A percentile compares a stretch with the other conserved stretches of the same genome.
phyloP scores from a whole-genome alignment of 2,113 vertebrate species.

The Poeciliopsis occidentalis region DNA sequence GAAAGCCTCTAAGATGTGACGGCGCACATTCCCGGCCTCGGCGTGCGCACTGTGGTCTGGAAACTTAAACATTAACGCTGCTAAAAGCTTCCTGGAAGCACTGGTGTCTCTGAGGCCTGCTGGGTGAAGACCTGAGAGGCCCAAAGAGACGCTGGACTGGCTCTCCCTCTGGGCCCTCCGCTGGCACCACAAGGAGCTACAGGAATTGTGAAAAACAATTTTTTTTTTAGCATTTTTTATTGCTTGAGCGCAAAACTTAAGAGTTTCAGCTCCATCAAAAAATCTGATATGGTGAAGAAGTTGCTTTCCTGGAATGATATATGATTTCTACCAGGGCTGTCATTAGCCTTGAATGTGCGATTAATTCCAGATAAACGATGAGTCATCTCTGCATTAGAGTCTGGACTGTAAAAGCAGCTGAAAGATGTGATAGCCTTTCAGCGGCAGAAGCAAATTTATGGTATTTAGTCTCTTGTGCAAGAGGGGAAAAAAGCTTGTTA shows the following conservation, averaged over 20 bases:
- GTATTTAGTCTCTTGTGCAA: not conserved
- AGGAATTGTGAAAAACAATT: constrained; percentile 25
- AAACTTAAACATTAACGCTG: constrained; percentile 44
- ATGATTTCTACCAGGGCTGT: too few species aligned
- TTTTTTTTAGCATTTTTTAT: not conserved
- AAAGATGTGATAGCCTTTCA: not conserved
- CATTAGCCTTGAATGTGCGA: too few species aligned
- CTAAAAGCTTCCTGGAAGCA: constrained; percentile 49
- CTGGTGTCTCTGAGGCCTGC: constrained; percentile 24
- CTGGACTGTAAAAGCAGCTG: not conserved
- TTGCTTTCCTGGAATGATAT: too few species aligned
- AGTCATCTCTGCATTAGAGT: not conserved
- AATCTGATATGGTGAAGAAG: too few species aligned
- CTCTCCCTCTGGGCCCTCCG: constrained; percentile 17
- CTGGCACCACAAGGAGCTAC: constrained; percentile 5
- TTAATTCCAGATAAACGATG: not conserved
- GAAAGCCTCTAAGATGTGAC: not conserved
- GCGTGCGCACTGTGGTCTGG: not conserved
- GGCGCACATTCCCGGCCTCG: not conserved
- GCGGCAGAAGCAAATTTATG: not conserved
- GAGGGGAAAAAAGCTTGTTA: too few species aligned
- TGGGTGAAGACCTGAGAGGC: constrained; percentile 17
- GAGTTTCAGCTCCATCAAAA: too few species aligned
- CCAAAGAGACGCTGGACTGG: not conserved
- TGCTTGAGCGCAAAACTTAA: too few species aligned